Evolutionary conservation across 1,140 invertebrate genomes (phyloP).

Genomic region (Apolygus lucorum): DNA sequence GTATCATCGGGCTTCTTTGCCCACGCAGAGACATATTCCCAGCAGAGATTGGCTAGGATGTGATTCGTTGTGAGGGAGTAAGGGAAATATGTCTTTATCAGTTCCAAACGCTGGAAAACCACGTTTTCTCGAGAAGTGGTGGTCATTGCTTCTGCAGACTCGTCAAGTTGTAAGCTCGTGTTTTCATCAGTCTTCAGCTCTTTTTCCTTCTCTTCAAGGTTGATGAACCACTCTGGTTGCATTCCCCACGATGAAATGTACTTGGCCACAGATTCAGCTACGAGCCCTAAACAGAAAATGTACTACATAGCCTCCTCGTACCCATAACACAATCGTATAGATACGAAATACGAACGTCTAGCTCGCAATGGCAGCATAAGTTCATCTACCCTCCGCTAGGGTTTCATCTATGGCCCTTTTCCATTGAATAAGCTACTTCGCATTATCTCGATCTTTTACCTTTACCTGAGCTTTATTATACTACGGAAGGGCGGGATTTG

Average conservation of each 20-base stretch:
- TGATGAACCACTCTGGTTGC: slow-evolving; percentile 21
- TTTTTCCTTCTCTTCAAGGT: slow-evolving; percentile 9
- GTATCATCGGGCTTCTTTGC: slow-evolving; percentile 63
- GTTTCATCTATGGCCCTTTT: no score
- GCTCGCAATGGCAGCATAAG: no score
- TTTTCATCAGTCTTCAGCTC: slow-evolving; percentile 26
- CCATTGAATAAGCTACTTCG: no score
- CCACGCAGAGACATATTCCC: slow-evolving; percentile 83
- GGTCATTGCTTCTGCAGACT: slow-evolving; percentile 32
- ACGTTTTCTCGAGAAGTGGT: slow-evolving; percentile 27
- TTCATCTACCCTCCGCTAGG: no score
- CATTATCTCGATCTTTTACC: no score
- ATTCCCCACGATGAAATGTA: slow-evolving; percentile 44
- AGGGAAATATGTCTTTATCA: slow-evolving; percentile 68
- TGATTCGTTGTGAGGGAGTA: slow-evolving; percentile 71
- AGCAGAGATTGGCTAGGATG: slow-evolving; percentile 73
- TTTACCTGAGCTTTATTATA: no score
- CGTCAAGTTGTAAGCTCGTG: slow-evolving; percentile 29
- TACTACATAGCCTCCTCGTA: not conserved
- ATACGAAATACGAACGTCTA: no score
- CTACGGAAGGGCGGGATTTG: no score
- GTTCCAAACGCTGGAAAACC: slow-evolving; percentile 38
- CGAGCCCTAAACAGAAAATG: slow-evolving; percentile 23
- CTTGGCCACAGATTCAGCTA: slow-evolving; percentile 65
- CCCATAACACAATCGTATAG: no score